Conservation (phyloP, 2,888 invertebrate species). For the Plagodis pulveraria region DNA sequence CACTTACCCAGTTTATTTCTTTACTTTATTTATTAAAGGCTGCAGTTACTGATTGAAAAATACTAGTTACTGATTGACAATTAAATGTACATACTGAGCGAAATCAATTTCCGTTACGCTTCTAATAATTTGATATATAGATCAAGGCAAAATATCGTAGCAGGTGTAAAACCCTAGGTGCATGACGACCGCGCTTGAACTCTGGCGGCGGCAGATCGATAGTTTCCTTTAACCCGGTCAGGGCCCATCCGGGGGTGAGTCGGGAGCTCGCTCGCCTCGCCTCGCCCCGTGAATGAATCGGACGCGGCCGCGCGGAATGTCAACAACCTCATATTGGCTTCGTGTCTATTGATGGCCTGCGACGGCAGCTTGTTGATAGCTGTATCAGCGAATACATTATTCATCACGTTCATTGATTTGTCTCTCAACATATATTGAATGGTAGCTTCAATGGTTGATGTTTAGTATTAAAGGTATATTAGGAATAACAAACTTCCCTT, state of each 20-base stretch:
- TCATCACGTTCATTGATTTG: not conserved
- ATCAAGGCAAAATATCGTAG: no score
- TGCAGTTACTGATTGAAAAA: no score
- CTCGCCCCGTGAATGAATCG: constrained; percentile 12
- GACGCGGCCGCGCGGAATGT: constrained; percentile 16
- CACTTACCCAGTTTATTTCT: no score
- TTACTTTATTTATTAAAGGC: no score
- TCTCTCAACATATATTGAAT: no score
- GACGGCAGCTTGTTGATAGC: not conserved
- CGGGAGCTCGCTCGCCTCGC: constrained; percentile 1
- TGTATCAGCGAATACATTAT: not conserved
- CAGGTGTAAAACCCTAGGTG: not conserved
- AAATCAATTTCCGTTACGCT: no score
- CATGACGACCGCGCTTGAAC: constrained; percentile 22
- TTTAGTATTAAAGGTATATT: no score
- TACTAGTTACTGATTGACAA: no score
- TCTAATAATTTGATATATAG: no score
- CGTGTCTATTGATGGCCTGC: constrained; percentile 1
- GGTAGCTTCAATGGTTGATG: no score
- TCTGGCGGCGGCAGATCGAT: constrained; percentile 15
- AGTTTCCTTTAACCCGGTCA: constrained; percentile 19
- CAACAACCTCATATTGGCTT: constrained; percentile 15
- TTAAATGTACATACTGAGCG: no score
- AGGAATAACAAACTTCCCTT: no score
- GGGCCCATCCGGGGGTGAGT: constrained; percentile 14